These are phyloP conservation scores for Euwallacea similis DNA, from an alignment of 1,140 invertebrate species.

Conservation along the genomic window DNA sequence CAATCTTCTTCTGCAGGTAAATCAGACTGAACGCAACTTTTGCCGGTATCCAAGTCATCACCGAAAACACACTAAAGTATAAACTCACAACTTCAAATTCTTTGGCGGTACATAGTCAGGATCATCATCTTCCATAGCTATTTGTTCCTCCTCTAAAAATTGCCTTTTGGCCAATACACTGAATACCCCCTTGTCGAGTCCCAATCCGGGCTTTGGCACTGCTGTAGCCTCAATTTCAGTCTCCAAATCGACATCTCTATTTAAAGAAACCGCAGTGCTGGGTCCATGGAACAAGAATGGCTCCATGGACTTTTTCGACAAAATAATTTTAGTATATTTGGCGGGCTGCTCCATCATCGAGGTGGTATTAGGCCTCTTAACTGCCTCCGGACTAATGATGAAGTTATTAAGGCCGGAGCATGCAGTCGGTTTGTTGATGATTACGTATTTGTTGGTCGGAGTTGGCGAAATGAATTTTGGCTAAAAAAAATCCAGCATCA, in stretches of 20 bases:
- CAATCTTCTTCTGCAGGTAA: too few species aligned
- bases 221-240: constrained; percentile 41
- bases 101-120: constrained; percentile 45
- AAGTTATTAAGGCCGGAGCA: constrained; percentile 45
- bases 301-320: constrained; percentile 54
- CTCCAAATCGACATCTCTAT: constrained; percentile 40
- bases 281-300: background rate
- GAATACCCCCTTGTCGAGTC: constrained; percentile 17
- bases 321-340: constrained; percentile 61
- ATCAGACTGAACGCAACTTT: too few species aligned
- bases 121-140: constrained; percentile 39
- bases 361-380: constrained; percentile 36
- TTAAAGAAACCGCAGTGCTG: background rate
- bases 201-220: constrained; percentile 34
- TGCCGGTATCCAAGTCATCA: too few species aligned
- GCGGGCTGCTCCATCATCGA: constrained; percentile 43
- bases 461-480: constrained; percentile 25
- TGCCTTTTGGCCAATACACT: constrained; percentile 16
- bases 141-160: constrained; percentile 9
- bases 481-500: too few species aligned
- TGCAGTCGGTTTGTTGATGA: constrained; percentile 49
- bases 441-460: constrained; percentile 45
- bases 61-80: background rate
- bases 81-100: constrained; percentile 36
- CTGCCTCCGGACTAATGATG: constrained; percentile 41